Base-by-base conservation (phyloP, 1,140 invertebrate genomes). In the Probaryconus sp. region DNA sequence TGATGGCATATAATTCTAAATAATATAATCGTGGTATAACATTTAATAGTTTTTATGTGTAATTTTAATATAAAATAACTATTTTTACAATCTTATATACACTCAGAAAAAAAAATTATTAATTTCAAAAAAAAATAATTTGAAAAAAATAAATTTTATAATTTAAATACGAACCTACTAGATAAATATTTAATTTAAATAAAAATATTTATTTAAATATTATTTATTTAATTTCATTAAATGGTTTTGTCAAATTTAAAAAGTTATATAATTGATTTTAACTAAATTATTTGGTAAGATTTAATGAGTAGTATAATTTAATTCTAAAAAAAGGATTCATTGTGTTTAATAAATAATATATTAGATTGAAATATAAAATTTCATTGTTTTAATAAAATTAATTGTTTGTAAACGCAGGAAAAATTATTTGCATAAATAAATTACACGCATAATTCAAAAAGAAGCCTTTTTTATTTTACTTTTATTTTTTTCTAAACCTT, bases 41-140 rank as follows among this genome's bases (percentile, higher is more conserved):
- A n/a, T n/a, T n/a, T n/a, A n/a, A n/a, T n/a, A n/a, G n/a, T n/a
- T n/a, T n/a, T n/a, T n/a, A n/a, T n/a, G n/a, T n/a, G n/a, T n/a
- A n/a, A n/a, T n/a, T n/a, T n/a, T n/a, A n/a, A n/a, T n/a, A n/a
- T n/a, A n/a, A n/a, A n/a, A n/a, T n/a, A n/a, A n/a, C n/a, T n/a
- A n/a, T n/a, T n/a, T n/a, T n/a, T n/a, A n/a, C n/a, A n/a, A n/a
- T n/a, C n/a, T n/a, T n/a, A n/a, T n/a, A 10, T 37, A 37, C 13
- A 37, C 33, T 9, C 33, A 37, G 33, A 37, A 37, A 37, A 37
- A 37, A 14, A 4, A 14, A 37, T 37, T 10, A 14, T 10, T 5
- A 37, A 37, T 13, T 5, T 37, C 3, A 37, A 37, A 37, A 37
- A 37, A 37, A 13, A 13, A 37, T 13, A 37, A n/a, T 37, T 37